These are phyloP conservation scores for Asteroscopus sphinx DNA, from an alignment of 2,888 invertebrate species.

Conservation along the genomic window DNA sequence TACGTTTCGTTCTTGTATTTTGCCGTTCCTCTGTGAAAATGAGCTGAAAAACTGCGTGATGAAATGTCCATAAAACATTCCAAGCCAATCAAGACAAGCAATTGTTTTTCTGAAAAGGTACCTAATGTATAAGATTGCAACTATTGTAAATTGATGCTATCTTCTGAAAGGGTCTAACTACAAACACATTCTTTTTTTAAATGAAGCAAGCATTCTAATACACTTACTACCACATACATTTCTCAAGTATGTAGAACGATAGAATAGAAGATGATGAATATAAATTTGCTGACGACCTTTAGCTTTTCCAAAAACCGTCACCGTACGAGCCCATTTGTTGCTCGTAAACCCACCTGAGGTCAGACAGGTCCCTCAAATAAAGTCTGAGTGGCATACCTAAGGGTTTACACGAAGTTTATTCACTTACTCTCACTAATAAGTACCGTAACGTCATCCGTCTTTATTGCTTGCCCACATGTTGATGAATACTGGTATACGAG, in stretches of 20 bases:
- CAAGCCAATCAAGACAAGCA: conserved; percentile 8
- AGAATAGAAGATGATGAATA: conserved; percentile 22
- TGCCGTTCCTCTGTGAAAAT: not conserved
- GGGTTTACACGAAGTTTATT: conserved; percentile 54
- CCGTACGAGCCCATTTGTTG: conserved; percentile 47
- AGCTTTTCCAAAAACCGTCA: conserved; percentile 29
- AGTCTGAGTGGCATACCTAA: conserved; percentile 24
- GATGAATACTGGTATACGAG: conserved; percentile 48
- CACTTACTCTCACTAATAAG: conserved; percentile 53
- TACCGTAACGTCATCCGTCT: conserved; percentile 51
- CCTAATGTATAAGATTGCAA: conserved; percentile 2
- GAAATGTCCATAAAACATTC: conserved; percentile 3
- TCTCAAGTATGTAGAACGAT: conserved; percentile 18
- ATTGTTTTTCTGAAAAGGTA: not conserved
- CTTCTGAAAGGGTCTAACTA: not conserved
- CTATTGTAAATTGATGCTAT: conserved; percentile 14
- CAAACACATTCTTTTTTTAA: conserved; percentile 9
- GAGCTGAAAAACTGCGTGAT: not conserved
- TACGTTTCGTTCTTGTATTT: not conserved
- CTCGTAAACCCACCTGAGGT: conserved; percentile 59
- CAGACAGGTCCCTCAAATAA: conserved; percentile 38
- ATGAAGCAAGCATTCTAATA: not conserved
- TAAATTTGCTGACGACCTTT: conserved; percentile 28
- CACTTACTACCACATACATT: conserved; percentile 25
- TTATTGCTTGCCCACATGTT: conserved; percentile 57